Percentiles rank a stretch among this genome's conserved stretches.
Conservation (phyloP, 2,113 vertebrate species). For the Rhinoptilus africanus region DNA sequence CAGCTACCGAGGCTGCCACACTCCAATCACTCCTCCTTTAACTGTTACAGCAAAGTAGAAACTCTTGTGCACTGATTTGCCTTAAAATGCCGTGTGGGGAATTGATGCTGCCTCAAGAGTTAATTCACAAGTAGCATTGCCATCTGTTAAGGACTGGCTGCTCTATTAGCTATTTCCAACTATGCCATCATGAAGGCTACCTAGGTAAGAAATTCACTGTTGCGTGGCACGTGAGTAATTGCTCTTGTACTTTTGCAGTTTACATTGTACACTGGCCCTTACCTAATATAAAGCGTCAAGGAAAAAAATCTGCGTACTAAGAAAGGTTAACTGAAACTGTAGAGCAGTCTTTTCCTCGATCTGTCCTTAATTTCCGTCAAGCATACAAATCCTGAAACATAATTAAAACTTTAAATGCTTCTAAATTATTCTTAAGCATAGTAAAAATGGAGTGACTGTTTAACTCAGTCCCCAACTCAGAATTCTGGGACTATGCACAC, state of each 20-base stretch:
- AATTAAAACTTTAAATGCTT: neutral
- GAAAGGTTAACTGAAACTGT: neutral
- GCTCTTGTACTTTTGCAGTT: neutral
- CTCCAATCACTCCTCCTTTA: neutral
- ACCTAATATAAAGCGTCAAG: neutral
- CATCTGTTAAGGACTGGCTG: neutral
- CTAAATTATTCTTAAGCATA: neutral
- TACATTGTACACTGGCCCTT: neutral
- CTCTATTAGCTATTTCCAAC: neutral
- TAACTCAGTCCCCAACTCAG: neutral
- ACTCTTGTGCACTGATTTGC: neutral
- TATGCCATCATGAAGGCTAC: neutral
- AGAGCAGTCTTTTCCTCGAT: neutral
- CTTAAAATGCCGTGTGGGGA: neutral
- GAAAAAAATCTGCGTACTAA: neutral
- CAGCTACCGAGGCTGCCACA: neutral
- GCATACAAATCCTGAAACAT: neutral
- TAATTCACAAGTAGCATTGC: fast-evolving
- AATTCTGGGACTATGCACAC: neutral
- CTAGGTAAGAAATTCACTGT: neutral
- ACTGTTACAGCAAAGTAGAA: neutral
- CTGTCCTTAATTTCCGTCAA: neutral
- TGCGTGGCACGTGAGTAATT: neutral
- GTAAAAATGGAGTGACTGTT: neutral
- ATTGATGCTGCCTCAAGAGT: neutral